Evolutionary conservation across 2,797 vertebrate species (phyloP).

Genomic region (Ciconia nigra): DNA sequence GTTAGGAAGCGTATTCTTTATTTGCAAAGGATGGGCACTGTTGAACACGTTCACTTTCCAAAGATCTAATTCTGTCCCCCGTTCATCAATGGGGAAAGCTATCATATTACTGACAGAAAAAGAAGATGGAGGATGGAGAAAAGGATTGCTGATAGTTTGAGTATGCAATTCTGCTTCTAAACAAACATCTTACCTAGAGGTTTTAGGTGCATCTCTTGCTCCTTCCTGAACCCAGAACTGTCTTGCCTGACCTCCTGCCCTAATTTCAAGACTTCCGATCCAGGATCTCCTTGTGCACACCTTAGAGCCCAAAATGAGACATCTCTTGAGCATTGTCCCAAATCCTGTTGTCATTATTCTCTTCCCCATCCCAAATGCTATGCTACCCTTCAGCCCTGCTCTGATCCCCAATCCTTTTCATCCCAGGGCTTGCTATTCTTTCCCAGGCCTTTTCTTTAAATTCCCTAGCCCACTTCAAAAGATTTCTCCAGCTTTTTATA

Average conservation of each 20-base stretch:
- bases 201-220: background rate
- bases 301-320: background rate
- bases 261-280: background rate
- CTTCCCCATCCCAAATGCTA: background rate
- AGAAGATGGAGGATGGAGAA: background rate
- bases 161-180: background rate
- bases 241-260: background rate
- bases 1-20: background rate
- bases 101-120: background rate
- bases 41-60: background rate
- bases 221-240: background rate
- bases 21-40: background rate
- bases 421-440: background rate
- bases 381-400: background rate
- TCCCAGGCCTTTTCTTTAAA: background rate
- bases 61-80: background rate
- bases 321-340: background rate
- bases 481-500: background rate
- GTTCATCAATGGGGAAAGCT: background rate
- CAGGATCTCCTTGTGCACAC: background rate
- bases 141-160: background rate
- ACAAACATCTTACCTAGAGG: background rate
- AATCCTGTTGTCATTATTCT: background rate
- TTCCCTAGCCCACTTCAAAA: background rate
- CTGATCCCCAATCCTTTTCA: background rate